These are phyloP conservation scores for Arbacia lixula DNA, from an alignment of 53 echinoderm and acorn worm genomes.

Conservation along the genomic window DNA sequence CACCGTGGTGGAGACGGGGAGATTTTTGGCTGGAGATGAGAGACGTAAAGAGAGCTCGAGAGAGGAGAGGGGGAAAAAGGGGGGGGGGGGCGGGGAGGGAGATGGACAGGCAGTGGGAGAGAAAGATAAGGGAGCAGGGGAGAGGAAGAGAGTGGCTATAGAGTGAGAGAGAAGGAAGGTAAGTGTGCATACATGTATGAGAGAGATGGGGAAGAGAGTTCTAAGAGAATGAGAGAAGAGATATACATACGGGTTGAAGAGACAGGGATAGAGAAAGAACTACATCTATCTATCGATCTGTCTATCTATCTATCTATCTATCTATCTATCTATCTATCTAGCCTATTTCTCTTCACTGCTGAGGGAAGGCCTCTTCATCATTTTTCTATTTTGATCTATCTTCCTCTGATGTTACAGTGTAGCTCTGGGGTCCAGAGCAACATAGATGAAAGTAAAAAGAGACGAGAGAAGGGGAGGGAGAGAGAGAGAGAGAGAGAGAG, in stretches of 20 bases:
- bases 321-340: too few relatives aligned
- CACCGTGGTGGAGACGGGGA: constrained; percentile 24
- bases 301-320: too few relatives aligned
- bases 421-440: not conserved
- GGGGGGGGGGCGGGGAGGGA: not conserved
- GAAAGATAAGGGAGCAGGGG: not conserved
- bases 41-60: not conserved
- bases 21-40: constrained; percentile 35
- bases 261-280: too few relatives aligned
- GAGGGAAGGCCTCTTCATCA: too few relatives aligned
- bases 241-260: too few relatives aligned
- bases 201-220: not conserved
- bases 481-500: not conserved
- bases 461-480: not conserved
- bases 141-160: not conserved
- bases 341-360: too few relatives aligned
- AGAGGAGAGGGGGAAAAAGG: not conserved
- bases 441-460: not conserved
- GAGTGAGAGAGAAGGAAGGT: not conserved
- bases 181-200: too few relatives aligned
- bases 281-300: too few relatives aligned
- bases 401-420: too few relatives aligned
- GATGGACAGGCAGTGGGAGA: not conserved
- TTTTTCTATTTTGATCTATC: too few relatives aligned
- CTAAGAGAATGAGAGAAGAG: too few relatives aligned